Conservation (phyloP, 2,113 vertebrate genomes). For the Casuarius casuarius region DNA sequence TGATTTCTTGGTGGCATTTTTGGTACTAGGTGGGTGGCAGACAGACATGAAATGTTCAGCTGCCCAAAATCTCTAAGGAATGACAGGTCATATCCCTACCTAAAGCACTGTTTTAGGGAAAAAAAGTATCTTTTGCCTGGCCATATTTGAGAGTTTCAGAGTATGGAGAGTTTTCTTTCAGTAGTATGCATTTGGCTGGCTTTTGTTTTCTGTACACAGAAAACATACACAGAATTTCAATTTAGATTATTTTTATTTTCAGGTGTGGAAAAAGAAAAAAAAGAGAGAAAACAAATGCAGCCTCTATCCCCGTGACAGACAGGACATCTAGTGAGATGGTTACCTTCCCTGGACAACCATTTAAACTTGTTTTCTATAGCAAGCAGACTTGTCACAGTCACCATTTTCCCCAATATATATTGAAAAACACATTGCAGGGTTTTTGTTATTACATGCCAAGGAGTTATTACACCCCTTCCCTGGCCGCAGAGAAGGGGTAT, state of each 20-base stretch:
- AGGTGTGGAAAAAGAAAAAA: not conserved
- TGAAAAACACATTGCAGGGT: not conserved
- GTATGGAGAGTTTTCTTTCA: not conserved
- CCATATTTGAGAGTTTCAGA: not conserved
- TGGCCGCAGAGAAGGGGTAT: not conserved
- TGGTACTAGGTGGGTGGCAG: conserved; percentile 71
- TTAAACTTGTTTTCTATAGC: not conserved
- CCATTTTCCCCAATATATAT: fast-evolving
- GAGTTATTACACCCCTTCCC: not conserved
- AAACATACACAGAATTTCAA: not conserved
- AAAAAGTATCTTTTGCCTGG: not conserved
- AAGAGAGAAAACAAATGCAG: not conserved
- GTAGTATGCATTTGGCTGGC: not conserved
- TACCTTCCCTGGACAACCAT: not conserved
- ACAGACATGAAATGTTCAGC: conserved; percentile 55
- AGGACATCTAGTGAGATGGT: not conserved
- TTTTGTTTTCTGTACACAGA: not conserved
- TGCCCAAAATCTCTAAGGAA: conserved; percentile 53
- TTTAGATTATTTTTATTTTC: not conserved
- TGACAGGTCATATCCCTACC: conserved; percentile 54
- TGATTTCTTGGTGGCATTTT: conserved; percentile 40
- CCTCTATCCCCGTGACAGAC: fast-evolving
- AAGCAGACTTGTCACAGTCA: not conserved
- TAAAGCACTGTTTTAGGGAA: not conserved
- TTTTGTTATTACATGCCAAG: not conserved